Base-by-base conservation (phyloP, 2,888 invertebrate genomes). In the Cephalotes varians region DNA sequence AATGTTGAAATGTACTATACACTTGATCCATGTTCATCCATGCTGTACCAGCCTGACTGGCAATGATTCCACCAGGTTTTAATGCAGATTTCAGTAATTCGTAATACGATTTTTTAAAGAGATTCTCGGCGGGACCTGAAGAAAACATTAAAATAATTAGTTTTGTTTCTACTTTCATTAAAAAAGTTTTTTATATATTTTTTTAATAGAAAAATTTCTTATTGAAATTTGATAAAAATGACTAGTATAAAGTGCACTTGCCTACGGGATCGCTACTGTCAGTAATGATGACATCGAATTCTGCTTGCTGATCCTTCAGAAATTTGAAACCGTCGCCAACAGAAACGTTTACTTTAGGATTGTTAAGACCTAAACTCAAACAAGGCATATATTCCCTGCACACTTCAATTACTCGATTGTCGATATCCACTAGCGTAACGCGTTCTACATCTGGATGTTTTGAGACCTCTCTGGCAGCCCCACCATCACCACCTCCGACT, bases 211-310 rank as follows among this genome's bases (percentile, higher is more conserved):
- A n/a, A n/a, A n/a, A n/a, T n/a, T n/a, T 0, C 12, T 21, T n/a
- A 18, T 71, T 4, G 0, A 71, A 71, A 54, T 5, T 31, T 51
- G 10, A 51, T 18, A n/a, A 21, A 9, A 34, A 34, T 6, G 18
- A 54, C 7, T 25, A 10, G 5, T 51, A 9, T 12, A n/a, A 47
- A 7, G 2, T 25, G 18, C 56, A 88, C 92, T 93, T 92, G 96
- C 99, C 99, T 40, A 99, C 96, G 0, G 99, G 99, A 95, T 99
- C 99, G 56, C 99, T 99, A 87, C 99, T 99, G 94, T 99, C 99
- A 0, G 99, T 99, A 80, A 99, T 99, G 87, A 99, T 99, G 60
- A 99, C 98, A 95, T 99, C 99, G 94, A 98, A 99, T 94, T 98
- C 97, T 56, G 96, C 96, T 81, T 96, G 96, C 93, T 99, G 97